Evolutionary conservation across 2,797 vertebrate genomes (phyloP).

Genomic region (Hydrophis major): DNA sequence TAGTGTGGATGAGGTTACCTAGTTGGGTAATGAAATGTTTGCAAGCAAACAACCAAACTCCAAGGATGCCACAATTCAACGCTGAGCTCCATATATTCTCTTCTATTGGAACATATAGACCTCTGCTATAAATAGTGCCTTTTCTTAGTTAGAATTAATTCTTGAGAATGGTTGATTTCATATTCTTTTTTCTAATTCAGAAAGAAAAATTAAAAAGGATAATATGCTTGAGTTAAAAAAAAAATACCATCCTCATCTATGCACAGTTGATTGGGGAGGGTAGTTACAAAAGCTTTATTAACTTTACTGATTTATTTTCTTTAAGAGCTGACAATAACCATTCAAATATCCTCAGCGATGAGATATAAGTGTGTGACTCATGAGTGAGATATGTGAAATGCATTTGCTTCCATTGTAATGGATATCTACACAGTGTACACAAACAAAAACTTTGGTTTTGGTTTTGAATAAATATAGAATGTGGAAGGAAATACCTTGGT

Average conservation of each 20-base stretch:
- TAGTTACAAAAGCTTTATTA: neutral
- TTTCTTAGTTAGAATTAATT: neutral
- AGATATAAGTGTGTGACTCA: neutral
- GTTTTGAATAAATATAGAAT: constrained; percentile 4
- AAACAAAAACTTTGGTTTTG: neutral
- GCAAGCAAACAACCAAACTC: neutral
- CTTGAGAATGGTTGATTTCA: neutral
- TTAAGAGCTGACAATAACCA: neutral
- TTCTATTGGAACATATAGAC: neutral
- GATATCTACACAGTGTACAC: neutral
- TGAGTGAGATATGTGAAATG: neutral
- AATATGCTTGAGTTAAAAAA: neutral
- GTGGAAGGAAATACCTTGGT: constrained; percentile 5
- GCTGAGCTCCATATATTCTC: neutral
- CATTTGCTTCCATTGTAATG: neutral
- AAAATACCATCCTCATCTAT: neutral
- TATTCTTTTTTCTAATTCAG: neutral
- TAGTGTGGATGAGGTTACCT: neutral
- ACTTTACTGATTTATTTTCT: neutral
- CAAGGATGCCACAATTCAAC: neutral
- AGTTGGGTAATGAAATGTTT: neutral
- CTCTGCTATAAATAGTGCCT: neutral
- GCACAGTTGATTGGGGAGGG: neutral
- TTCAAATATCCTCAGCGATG: neutral
- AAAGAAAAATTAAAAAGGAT: neutral